phyloP scores from a whole-genome alignment of 2,888 invertebrate species.

The Ectemnius continuus region DNA sequence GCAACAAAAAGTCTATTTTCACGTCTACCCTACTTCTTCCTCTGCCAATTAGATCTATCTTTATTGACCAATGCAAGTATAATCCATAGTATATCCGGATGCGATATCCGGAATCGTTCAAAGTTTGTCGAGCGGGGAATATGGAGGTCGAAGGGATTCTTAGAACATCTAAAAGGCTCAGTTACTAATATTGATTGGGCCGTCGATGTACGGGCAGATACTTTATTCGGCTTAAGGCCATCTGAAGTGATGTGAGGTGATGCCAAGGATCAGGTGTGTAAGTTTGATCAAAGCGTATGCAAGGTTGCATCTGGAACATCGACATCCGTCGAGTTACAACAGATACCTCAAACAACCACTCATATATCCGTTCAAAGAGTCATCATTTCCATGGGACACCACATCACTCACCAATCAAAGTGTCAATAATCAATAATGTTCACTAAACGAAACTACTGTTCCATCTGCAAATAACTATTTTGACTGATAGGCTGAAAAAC shows the following conservation, averaged over 20 bases:
- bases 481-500: neutral
- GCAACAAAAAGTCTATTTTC: no score
- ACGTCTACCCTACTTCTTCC: no score
- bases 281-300: slow-evolving; percentile 66
- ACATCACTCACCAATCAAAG: neutral
- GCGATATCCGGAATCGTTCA: no score
- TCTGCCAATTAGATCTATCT: no score
- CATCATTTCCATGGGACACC: slow-evolving; percentile 69
- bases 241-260: slow-evolving; percentile 1
- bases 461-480: neutral
- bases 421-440: neutral
- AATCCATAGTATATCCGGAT: no score
- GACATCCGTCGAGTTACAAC: slow-evolving; percentile 33
- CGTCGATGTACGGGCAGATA: neutral
- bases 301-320: slow-evolving; percentile 64
- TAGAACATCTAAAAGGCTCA: no score
- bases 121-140: no score
- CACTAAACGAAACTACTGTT: neutral
- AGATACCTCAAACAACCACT: slow-evolving; percentile 69
- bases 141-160: no score
- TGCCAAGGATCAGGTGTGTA: slow-evolving; percentile 70
- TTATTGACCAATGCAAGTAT: no score
- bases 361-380: slow-evolving; percentile 73
- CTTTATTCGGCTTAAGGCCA: neutral
- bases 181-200: no score